Evolutionary conservation across 1,140 invertebrate genomes (phyloP).

Genomic region (Dendroctonus ponderosae): DNA sequence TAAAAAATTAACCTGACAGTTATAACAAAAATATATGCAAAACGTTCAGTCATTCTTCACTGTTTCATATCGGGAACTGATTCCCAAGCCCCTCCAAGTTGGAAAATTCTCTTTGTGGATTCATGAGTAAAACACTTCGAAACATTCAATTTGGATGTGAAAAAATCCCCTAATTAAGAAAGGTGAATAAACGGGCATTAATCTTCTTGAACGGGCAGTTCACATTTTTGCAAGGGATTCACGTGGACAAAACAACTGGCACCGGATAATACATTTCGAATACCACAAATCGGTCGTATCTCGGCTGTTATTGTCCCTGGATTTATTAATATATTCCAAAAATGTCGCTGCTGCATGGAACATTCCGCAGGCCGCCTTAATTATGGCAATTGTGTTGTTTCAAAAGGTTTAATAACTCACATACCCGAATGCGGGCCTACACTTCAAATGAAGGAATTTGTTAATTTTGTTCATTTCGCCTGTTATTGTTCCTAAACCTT

Average conservation of each 20-base stretch:
- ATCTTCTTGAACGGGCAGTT: neutral
- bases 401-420: constrained; percentile 49
- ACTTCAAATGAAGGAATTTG: constrained; percentile 33
- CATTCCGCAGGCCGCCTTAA: constrained; percentile 43
- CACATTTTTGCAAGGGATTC: constrained; percentile 9
- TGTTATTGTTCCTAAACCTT: too few relatives aligned
- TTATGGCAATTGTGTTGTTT: constrained; percentile 44
- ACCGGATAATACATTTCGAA: constrained; percentile 33
- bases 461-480: neutral
- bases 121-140: neutral
- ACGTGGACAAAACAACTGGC: constrained; percentile 10
- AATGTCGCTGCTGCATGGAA: constrained; percentile 38
- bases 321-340: constrained; percentile 43
- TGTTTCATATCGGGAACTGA: too few relatives aligned
- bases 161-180: constrained; percentile 20
- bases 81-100: too few relatives aligned
- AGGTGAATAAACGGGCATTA: constrained; percentile 3
- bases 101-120: too few relatives aligned
- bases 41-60: too few relatives aligned
- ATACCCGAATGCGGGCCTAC: constrained; percentile 31
- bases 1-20: too few relatives aligned
- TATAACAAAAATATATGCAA: too few relatives aligned
- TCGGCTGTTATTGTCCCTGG: constrained; percentile 30
- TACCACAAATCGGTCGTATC: constrained; percentile 38
- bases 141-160: neutral